Evolutionary conservation across 2,888 invertebrate genomes (phyloP), one percentile per base, ranked within the genome.

Genomic region (Lasioglossum figueresi): DNA sequence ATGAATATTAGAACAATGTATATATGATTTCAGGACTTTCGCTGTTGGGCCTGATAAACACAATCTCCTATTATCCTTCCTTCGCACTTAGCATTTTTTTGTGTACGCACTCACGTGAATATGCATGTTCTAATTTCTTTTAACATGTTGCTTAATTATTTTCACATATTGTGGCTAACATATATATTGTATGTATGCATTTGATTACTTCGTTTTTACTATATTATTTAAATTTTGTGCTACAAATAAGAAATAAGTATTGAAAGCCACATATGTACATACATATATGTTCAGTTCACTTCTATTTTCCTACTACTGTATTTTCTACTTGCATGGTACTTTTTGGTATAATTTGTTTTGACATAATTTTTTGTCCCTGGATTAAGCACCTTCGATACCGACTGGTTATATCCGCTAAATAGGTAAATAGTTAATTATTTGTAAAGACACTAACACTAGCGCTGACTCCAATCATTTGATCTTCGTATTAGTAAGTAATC

Each of bases 1-100:
- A 72, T 63, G 80, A 37, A 77, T 75, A 81, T 79, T 81, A 82
- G 84, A 89, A 80, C 72, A 85, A 82, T 77, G 31, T 88, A 72
- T 78, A 87, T 84, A 80, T 89, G 88, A 90, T 91, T 91, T 91
- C 92, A 91, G 91, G 90, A 92, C 86, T 90, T 87, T 90, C 78
- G 88, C 89, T 80, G 89, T 88, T 87, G 91, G 90, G 77, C 84
- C 88, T 83, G 91, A 92, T 91, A 92, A 90, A 73, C 86, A 90
- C 76, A 92, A 86, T 89, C 88, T 89, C 82, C 85, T 92, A 74
- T 89, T 92, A 77, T 91, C 92, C 78, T 92, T 91, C 80, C 90
- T 92, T 79, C 91, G 90, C 63, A 90, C 88, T 79, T 92, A 92
- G 80, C 85, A 85, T 27, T 85, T 83, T 88, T 70, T 70, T 86